Conservation (phyloP, 2,113 vertebrate genomes). For the Nycticebus coucang region DNA sequence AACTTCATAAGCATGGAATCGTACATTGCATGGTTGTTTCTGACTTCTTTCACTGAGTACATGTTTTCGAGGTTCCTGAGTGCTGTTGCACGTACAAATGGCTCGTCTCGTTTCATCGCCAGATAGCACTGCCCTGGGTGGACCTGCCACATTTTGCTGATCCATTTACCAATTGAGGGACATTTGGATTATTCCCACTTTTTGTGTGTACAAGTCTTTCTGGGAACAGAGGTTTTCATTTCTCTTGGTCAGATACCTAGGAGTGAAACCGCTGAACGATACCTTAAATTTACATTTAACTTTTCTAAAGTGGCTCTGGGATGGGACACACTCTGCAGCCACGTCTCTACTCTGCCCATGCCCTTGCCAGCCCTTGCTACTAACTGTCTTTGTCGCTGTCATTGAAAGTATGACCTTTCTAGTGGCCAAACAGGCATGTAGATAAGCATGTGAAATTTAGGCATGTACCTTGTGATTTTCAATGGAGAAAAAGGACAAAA, state of each 20-base stretch:
- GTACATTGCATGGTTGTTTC: background rate
- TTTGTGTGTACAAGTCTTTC: background rate
- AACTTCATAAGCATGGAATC: background rate
- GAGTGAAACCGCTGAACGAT: background rate
- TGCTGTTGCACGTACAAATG: accelerated
- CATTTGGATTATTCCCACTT: background rate
- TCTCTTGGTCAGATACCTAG: background rate
- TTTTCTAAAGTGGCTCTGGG: background rate
- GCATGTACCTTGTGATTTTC: background rate
- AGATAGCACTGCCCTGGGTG: background rate
- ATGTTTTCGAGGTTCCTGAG: background rate
- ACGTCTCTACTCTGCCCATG: background rate
- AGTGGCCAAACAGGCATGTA: background rate
- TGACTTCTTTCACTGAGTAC: background rate
- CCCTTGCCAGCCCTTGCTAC: background rate
- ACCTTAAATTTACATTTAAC: background rate
- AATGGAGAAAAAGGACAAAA: background rate
- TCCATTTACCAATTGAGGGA: background rate
- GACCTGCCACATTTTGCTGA: background rate
- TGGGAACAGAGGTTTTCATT: background rate
- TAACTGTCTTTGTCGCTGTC: background rate
- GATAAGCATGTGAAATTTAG: background rate
- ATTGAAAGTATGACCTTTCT: background rate
- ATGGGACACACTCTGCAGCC: background rate
- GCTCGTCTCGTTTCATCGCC: background rate